These are phyloP conservation scores for Drosophila ercepeae DNA, from an alignment of 1,140 invertebrate genomes.

Conservation along the genomic window DNA sequence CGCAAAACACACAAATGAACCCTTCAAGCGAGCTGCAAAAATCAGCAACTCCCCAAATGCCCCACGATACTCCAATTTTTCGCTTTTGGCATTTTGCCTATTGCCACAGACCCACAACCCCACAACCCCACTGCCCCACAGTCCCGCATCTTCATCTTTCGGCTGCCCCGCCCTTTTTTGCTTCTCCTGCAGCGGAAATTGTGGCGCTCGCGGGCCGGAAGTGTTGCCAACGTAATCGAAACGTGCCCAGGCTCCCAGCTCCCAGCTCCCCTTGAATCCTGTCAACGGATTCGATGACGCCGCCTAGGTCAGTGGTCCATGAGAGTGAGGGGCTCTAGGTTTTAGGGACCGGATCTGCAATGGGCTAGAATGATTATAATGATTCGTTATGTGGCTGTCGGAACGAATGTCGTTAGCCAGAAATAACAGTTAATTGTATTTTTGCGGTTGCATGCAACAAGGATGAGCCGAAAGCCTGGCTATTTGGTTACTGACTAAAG, in stretches of 20 bases:
- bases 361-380: conserved; percentile 53
- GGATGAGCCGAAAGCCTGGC: background rate
- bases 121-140: no score
- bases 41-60: conserved; percentile 40
- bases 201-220: conserved; percentile 77
- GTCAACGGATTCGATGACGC: conserved; percentile 53
- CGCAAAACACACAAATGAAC: conserved; percentile 63
- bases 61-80: conserved; percentile 2
- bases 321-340: background rate
- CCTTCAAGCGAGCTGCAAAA: conserved; percentile 60
- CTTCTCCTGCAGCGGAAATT: conserved; percentile 59
- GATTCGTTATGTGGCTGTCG: conserved; percentile 57
- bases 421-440: conserved; percentile 59
- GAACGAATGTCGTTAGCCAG: conserved; percentile 47
- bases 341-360: conserved; percentile 2
- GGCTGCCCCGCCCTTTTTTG: conserved; percentile 13
- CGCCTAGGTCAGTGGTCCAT: conserved; percentile 37
- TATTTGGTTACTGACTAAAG: no score
- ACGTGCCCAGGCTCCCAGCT: conserved; percentile 45
- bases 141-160: conserved; percentile 22
- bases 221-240: conserved; percentile 79
- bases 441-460: conserved; percentile 10
- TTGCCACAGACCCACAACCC: conserved; percentile 28
- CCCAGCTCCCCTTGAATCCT: conserved; percentile 11
- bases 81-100: conserved; percentile 67